phyloP scores from a whole-genome alignment of 2,888 invertebrate genomes.

The Meiosimyza platycephala region DNA sequence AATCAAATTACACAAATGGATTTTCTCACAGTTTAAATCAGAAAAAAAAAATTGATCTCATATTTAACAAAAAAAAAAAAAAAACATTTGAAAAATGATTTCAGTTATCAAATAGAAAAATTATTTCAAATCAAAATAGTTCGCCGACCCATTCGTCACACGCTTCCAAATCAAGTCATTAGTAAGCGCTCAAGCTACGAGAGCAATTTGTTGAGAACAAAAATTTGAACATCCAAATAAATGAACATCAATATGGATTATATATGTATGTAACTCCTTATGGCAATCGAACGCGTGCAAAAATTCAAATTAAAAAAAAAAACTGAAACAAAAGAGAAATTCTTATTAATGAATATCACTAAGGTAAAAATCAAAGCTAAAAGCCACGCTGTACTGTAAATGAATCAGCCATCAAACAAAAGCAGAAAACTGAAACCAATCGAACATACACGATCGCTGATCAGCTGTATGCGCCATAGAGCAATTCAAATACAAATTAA shows the following conservation, averaged over 20 bases:
- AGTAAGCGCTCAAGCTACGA: background rate
- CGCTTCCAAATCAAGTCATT: background rate
- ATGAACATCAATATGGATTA: background rate
- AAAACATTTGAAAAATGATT: slow-evolving; percentile 4
- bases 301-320: slow-evolving; percentile 16
- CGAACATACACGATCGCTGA: background rate
- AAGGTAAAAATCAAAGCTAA: background rate
- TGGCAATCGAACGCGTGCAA: slow-evolving; percentile 3
- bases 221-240: background rate
- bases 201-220: background rate
- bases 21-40: background rate
- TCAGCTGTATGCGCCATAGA: background rate
- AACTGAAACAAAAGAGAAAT: slow-evolving; percentile 1
- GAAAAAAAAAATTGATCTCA: background rate
- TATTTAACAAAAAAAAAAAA: background rate
- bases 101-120: background rate
- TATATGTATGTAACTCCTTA: background rate
- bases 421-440: background rate
- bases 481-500: slow-evolving; percentile 23
- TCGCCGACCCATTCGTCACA: slow-evolving; percentile 13
- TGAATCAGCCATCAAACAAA: background rate
- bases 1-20: background rate
- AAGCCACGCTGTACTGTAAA: too few relatives aligned
- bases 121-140: background rate
- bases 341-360: slow-evolving; percentile 1